Evolutionary conservation across 2,113 vertebrate species (phyloP), one percentile per base, ranked within the genome.

Genomic region (Thryonomys swinderianus): DNA sequence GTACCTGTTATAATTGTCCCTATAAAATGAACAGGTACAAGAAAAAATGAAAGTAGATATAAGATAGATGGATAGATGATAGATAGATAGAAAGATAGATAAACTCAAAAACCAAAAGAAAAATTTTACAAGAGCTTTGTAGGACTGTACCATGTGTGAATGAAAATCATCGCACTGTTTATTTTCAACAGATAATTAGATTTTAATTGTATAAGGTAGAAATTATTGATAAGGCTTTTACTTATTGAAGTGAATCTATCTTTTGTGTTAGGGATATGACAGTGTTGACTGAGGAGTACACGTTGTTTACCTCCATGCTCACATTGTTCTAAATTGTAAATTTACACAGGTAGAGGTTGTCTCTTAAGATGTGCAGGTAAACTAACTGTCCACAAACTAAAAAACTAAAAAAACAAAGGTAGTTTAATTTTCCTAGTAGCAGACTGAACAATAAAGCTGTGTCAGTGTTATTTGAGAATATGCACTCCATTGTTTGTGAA

Each of bases 161-260:
- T 85, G 85, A 97, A 92, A 98, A 95, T 90, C 84, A 95, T 83
- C 88, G 90, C 3, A 13, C 59, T 96, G 91, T 97, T 98, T 98
- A 95, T 96, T 98, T 96, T 97, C 96, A 95, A 59, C 55, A 82
- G 97, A 96, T 96, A 97, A 97, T 98, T 98, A 97, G 78, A 74
- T 98, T 98, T 98, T 98, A 98, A 98, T 98, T 97, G 97, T 94
- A 97, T 96, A 96, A 91, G 53, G 48, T 96, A 95, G 95, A 82
- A 97, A 96, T 98, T 89, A 80, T 81, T 96, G 74, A 76, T 45
- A 94, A 32, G 30, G 51, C 14, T 95, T 97, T 95, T 97, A 91
- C 96, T 97, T 96, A 92, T 86, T 87, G 89, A 96, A 97, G 96
- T 97, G 96, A 61, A n/a, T 97, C 64, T 51, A 93, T 96, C 96